Conservation (phyloP, 2,888 invertebrate species). For the Lepetodrilus schrolli region DNA sequence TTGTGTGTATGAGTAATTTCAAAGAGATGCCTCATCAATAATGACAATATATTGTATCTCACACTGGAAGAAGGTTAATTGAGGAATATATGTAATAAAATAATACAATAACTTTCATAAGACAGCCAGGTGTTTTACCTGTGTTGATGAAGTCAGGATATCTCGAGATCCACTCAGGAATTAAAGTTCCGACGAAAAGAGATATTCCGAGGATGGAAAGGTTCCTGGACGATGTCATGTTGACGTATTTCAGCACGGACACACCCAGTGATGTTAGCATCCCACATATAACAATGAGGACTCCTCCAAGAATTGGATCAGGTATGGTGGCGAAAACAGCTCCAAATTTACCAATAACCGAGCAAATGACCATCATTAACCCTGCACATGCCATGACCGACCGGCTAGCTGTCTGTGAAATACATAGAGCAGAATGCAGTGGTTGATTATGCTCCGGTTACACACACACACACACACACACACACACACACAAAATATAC, state of each 20-base stretch:
- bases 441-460: no score
- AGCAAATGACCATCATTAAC: conserved; percentile 41
- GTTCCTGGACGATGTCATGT: conserved; percentile 46
- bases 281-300: conserved; percentile 46
- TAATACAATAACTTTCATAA: no score
- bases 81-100: no score
- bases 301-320: conserved; percentile 46
- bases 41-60: no score
- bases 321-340: conserved; percentile 48
- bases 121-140: no score
- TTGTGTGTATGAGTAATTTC: no score
- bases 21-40: no score
- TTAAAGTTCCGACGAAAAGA: conserved; percentile 42
- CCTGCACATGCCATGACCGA: conserved; percentile 50
- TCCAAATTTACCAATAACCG: conserved; percentile 51
- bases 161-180: conserved; percentile 46
- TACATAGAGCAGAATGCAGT: no score
- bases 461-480: no score
- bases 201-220: conserved; percentile 46
- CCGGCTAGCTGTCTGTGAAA: conserved; percentile 52
- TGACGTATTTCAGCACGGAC: conserved; percentile 41
- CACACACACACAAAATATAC: no score
- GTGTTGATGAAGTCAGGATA: conserved; percentile 39
- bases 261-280: conserved; percentile 44
- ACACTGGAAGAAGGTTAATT: no score